Evolutionary conservation across 2,888 invertebrate species (phyloP), one percentile per base, ranked within the genome.

Genomic region (Melipona bicolor): DNA sequence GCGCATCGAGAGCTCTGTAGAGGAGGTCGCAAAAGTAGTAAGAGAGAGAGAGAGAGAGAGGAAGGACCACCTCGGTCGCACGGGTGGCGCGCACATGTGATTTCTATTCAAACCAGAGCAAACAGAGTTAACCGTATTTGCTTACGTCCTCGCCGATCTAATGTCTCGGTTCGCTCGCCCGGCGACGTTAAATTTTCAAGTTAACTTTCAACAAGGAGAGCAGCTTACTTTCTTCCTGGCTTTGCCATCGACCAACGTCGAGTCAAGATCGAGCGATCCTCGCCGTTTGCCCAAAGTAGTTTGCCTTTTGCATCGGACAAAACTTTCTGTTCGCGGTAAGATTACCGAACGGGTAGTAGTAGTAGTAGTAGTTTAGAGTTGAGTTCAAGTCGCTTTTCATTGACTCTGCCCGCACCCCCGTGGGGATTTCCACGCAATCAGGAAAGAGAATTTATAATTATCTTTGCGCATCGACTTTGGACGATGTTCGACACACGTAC

Each of bases 81-180:
- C 52, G 52, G 86, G 87, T 81, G 43, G 43, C 43, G 32, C 86
- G 86, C 92, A 91, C 91, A 91, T 91, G 90, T 90, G 90, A 88
- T 89, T 90, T 82, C 91, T 91, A 91, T 93, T 92, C 90, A 91
- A 92, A 92, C 91, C 89, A 88, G 89, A 89, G 93, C 92, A 94
- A 94, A 94, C 90, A 94, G 90, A 87, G 92, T 92, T 94, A 93
- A 93, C 94, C 87, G 91, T 94, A 94, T 94, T 94, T 94, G 92
- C 93, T 91, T 93, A 94, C 91, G 89, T 88, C 90, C 91, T 91
- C 84, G 88, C 88, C 84, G 91, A 93, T 92, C 92, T 93, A 92
- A 93, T 93, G 93, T 92, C 91, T 90, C 89, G 84, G 77, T 64
- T 62, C 77, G 74, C 65, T 72, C 79, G 62, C 72, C 80, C 52